Evolutionary conservation across 2,888 invertebrate species (phyloP).

Genomic region (Leptinotarsa rubiginosa): DNA sequence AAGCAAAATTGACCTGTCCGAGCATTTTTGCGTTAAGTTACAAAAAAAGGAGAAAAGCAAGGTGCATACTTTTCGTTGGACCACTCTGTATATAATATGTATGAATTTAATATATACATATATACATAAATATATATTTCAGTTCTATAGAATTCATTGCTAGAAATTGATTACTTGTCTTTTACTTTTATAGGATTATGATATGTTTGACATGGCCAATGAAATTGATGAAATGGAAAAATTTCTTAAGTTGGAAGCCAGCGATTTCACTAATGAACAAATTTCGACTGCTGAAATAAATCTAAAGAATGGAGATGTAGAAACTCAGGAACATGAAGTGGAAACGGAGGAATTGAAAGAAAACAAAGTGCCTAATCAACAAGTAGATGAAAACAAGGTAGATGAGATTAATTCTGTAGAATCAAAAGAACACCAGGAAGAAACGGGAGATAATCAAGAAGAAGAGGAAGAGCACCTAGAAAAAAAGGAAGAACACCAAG

Average conservation of each 20-base stretch:
- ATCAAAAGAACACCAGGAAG: neutral
- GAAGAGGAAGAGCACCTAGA: slow-evolving; percentile 50
- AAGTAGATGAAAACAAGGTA: slow-evolving; percentile 25
- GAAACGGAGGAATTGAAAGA: slow-evolving; percentile 48
- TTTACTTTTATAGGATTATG: slow-evolving; percentile 80
- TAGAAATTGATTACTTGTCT: neutral
- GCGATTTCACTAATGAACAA: slow-evolving; percentile 67
- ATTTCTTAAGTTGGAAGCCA: slow-evolving; percentile 82
- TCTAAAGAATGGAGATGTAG: slow-evolving; percentile 58
- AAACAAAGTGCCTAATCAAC: slow-evolving; percentile 50
- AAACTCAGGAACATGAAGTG: slow-evolving; percentile 54
- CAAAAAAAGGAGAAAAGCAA: too few species aligned
- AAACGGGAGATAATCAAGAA: slow-evolving; percentile 28
- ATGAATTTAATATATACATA: too few species aligned
- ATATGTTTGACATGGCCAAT: slow-evolving; percentile 90
- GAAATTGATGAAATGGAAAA: slow-evolving; percentile 91
- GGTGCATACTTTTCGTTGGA: too few species aligned
- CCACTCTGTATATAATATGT: too few species aligned
- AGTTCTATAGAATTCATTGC: neutral
- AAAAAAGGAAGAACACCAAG: slow-evolving; percentile 34
- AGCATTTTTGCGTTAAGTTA: too few species aligned
- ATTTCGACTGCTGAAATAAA: slow-evolving; percentile 67
- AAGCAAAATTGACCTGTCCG: too few species aligned
- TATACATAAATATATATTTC: too few species aligned
- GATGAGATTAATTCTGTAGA: neutral